These are phyloP conservation scores for Polyploca ridens DNA, from an alignment of 2,888 invertebrate species.

Conservation along the genomic window DNA sequence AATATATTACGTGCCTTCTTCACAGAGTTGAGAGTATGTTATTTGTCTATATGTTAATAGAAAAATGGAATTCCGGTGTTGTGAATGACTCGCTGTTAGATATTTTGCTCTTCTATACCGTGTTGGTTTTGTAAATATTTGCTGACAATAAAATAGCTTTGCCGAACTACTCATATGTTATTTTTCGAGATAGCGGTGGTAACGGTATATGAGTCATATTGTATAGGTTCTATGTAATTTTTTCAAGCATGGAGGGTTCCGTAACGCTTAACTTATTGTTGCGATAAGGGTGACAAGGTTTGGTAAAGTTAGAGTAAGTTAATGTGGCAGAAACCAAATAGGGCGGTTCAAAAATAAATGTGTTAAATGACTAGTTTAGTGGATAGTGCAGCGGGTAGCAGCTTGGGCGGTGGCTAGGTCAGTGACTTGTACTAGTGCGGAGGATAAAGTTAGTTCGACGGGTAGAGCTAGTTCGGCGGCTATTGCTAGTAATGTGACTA, in stretches of 20 bases:
- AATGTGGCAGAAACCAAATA: no score
- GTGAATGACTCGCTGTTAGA: background rate
- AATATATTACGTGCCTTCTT: background rate
- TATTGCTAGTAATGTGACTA: no score
- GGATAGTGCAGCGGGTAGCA: no score
- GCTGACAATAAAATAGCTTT: background rate
- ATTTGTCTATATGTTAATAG: background rate
- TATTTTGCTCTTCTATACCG: background rate
- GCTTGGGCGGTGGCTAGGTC: no score
- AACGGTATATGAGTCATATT: background rate
- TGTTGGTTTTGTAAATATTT: background rate
- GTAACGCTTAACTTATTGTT: background rate
- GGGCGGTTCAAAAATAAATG: no score
- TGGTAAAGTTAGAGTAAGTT: no score
- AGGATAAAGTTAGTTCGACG: no score
- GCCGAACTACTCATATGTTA: background rate
- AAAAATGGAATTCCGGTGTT: background rate
- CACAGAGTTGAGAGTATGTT: background rate
- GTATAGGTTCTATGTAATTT: background rate
- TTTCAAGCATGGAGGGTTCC: background rate
- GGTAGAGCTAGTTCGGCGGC: no score
- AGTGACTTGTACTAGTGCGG: no score
- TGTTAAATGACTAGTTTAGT: no score
- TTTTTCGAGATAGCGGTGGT: background rate
- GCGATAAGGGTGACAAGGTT: background rate